A percentile compares a stretch with the other conserved stretches of the same genome.
Evolutionary conservation across 1,140 invertebrate genomes (phyloP).

Genomic region (Archivesica marissinica): DNA sequence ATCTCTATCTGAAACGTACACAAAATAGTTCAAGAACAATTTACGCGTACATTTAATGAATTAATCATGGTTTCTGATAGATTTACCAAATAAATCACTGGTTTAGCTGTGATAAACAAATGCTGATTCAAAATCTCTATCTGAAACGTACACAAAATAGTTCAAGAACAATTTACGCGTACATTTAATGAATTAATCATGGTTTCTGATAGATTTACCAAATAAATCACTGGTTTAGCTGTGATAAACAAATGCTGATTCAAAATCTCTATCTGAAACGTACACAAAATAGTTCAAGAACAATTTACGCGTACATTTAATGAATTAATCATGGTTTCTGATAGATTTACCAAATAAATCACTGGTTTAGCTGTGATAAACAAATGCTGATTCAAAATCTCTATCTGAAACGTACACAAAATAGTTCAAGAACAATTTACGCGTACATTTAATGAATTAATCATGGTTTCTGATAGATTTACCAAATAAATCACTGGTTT

Average conservation of each 20-base stretch:
- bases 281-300: too few species aligned
- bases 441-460: too few species aligned
- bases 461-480: slow-evolving; percentile 98
- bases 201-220: slow-evolving; percentile 98
- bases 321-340: too few species aligned
- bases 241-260: slow-evolving; percentile 99
- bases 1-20: slow-evolving; percentile 93
- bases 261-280: slow-evolving; percentile 94
- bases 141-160: slow-evolving; percentile 87
- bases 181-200: too few species aligned
- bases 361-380: slow-evolving; percentile 99
- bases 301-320: not conserved
- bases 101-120: slow-evolving; percentile 99
- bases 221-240: slow-evolving; percentile 98
- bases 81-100: slow-evolving; percentile 98
- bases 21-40: too few species aligned
- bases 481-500: slow-evolving; percentile 99
- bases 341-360: slow-evolving; percentile 98
- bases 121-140: slow-evolving; percentile 99
- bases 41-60: not conserved
- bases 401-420: slow-evolving; percentile 91
- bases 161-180: not conserved
- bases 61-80: too few species aligned
- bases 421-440: not conserved
- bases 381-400: slow-evolving; percentile 97